phyloP scores from a whole-genome alignment of 1,140 invertebrate species.

The Neodiprion pinetum region DNA sequence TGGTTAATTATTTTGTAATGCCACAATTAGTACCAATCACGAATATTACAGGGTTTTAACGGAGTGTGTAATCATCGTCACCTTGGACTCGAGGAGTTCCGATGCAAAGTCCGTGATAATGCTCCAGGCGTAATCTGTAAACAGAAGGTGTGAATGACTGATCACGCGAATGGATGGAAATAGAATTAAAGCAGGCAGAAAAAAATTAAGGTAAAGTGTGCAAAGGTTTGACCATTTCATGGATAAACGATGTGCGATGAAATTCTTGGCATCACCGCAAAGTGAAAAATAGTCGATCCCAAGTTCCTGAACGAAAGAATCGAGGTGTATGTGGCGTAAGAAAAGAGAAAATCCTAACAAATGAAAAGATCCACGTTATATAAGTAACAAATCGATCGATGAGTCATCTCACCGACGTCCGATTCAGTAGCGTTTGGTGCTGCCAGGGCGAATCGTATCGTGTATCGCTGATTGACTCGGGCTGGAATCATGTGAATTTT shows the following conservation, averaged over 20 bases:
- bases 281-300: too few relatives aligned
- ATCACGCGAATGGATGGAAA: constrained; percentile 5
- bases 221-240: too few relatives aligned
- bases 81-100: constrained; percentile 76
- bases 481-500: constrained; percentile 98
- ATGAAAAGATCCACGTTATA: too few relatives aligned
- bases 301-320: too few relatives aligned
- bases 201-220: constrained; percentile 22
- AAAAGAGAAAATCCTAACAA: too few relatives aligned
- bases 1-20: too few relatives aligned
- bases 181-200: neutral
- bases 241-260: too few relatives aligned
- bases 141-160: constrained; percentile 10
- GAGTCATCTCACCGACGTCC: constrained; percentile 78
- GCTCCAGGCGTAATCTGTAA: constrained; percentile 86
- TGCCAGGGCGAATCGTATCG: constrained; percentile 95
- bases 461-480: constrained; percentile 86
- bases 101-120: constrained; percentile 85
- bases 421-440: constrained; percentile 87
- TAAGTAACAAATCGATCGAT: neutral
- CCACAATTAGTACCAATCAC: too few relatives aligned
- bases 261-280: too few relatives aligned
- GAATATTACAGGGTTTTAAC: too few relatives aligned
- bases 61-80: constrained; percentile 28
- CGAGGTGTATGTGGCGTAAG: too few relatives aligned